Evolutionary conservation across 2,888 invertebrate genomes (phyloP).

Genomic region (Julus scandinavius): DNA sequence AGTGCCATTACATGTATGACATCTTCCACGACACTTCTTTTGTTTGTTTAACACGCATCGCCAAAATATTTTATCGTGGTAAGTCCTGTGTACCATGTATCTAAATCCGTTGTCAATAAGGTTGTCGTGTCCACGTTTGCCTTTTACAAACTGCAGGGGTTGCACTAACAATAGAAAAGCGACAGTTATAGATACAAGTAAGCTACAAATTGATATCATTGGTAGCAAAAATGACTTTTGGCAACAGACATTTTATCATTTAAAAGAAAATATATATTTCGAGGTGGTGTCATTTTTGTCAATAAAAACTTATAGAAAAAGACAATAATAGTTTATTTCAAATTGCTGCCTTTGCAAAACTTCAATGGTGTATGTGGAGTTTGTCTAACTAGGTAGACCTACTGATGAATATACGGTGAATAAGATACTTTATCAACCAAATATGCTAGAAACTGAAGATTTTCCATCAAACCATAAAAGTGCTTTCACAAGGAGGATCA

Average conservation of each 20-base stretch:
- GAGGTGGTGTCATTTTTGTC: not conserved
- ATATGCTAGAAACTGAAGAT: no score
- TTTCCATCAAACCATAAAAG: no score
- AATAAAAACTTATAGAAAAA: not conserved
- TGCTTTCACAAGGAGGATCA: no score
- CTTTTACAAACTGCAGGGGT: conserved; percentile 19
- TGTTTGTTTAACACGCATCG: conserved; percentile 1
- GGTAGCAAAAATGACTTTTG: not conserved
- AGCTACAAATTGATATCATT: not conserved
- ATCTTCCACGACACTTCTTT: not conserved
- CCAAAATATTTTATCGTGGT: conserved; percentile 24
- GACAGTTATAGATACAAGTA: not conserved
- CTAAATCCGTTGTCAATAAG: conserved; percentile 42
- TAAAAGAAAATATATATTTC: not conserved
- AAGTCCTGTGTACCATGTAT: conserved; percentile 29
- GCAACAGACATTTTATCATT: no score
- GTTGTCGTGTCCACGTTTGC: conserved; percentile 20
- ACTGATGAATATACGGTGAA: no score
- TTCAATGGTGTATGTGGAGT: not conserved
- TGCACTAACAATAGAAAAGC: not conserved
- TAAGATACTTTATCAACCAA: no score
- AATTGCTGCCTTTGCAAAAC: conserved; percentile 27
- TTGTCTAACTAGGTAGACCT: not conserved
- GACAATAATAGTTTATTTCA: not conserved
- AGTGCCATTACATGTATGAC: not conserved